Evolutionary conservation across 2,113 vertebrate genomes (phyloP).

Genomic region (Percina caprodes): DNA sequence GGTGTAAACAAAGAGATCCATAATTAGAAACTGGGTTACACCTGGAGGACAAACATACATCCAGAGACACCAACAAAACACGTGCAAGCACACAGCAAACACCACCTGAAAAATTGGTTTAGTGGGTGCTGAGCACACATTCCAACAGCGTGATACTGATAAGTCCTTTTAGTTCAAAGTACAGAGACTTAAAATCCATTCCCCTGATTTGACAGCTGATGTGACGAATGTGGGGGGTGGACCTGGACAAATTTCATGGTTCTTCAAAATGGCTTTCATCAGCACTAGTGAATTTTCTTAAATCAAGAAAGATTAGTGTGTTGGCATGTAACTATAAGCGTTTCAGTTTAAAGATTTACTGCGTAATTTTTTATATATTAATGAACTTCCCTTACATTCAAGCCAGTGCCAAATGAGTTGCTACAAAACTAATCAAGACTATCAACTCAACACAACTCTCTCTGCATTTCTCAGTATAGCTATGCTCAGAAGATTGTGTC

Average conservation of each 20-base stretch:
- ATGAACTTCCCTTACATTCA: no score
- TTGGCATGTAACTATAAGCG: conserved; percentile 49
- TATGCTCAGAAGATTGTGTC: no score
- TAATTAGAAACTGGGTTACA: conserved; percentile 78
- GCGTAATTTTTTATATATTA: no score
- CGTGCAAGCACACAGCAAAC: conserved; percentile 40
- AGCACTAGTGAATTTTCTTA: conserved; percentile 32
- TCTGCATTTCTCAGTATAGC: no score
- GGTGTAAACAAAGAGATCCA: conserved; percentile 76
- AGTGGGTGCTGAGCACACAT: conserved; percentile 51
- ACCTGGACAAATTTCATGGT: conserved; percentile 42
- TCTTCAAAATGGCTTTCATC: conserved; percentile 51
- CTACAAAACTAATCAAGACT: no score
- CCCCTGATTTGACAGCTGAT: conserved; percentile 53
- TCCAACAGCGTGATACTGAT: conserved; percentile 55
- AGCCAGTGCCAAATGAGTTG: no score
- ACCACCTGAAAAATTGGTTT: conserved; percentile 58
- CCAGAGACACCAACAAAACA: conserved; percentile 35
- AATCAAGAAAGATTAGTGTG: conserved; percentile 51
- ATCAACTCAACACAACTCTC: no score
- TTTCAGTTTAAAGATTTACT: conserved; percentile 18
- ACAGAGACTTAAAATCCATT: conserved; percentile 57
- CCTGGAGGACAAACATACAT: conserved; percentile 72
- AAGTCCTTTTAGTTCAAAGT: conserved; percentile 61
- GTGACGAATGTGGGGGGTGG: conserved; percentile 44